phyloP scores from a whole-genome alignment of 2,888 invertebrate genomes.

The Liposcelis brunnea region DNA sequence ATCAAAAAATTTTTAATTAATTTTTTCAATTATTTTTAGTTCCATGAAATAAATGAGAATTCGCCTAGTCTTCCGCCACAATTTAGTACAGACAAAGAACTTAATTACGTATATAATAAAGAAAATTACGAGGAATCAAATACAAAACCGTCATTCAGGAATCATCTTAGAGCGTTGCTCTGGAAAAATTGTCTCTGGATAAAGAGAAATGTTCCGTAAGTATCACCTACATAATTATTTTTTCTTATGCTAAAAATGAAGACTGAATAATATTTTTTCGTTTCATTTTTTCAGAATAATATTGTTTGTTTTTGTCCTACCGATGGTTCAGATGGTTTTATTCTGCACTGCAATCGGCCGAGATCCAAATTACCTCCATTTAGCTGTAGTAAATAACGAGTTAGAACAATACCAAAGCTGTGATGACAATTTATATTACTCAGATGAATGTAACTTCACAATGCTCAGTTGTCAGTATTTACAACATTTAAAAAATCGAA shows the following conservation, averaged over 20 bases:
- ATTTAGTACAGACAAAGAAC: not conserved
- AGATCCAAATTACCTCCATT: constrained; percentile 23
- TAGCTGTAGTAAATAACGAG: constrained; percentile 30
- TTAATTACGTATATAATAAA: not conserved
- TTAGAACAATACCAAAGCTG: constrained; percentile 10
- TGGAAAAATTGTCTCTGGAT: constrained; percentile 19
- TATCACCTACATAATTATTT: constrained; percentile 5
- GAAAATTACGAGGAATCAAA: constrained; percentile 5
- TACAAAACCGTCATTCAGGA: constrained; percentile 1
- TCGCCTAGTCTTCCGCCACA: not conserved
- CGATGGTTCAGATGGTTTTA: constrained; percentile 28
- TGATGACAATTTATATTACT: too few relatives aligned
- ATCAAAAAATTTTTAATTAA: not conserved
- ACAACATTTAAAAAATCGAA: constrained; percentile 1
- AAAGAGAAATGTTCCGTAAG: constrained; percentile 20
- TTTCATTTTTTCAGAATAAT: constrained; percentile 22
- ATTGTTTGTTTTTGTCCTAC: constrained; percentile 29
- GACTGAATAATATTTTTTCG: not conserved
- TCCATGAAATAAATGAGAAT: constrained; percentile 5
- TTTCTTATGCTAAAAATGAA: too few relatives aligned
- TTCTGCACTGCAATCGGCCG: constrained; percentile 30
- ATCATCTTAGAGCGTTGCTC: constrained; percentile 17
- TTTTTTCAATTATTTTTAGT: constrained; percentile 4
- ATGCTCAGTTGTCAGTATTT: constrained; percentile 5
- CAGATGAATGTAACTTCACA: not conserved